A percentile compares a stretch with the other conserved stretches of the same genome.
Conservation (phyloP, 92 coral and sea anemone genomes). For the Metridium senile region DNA sequence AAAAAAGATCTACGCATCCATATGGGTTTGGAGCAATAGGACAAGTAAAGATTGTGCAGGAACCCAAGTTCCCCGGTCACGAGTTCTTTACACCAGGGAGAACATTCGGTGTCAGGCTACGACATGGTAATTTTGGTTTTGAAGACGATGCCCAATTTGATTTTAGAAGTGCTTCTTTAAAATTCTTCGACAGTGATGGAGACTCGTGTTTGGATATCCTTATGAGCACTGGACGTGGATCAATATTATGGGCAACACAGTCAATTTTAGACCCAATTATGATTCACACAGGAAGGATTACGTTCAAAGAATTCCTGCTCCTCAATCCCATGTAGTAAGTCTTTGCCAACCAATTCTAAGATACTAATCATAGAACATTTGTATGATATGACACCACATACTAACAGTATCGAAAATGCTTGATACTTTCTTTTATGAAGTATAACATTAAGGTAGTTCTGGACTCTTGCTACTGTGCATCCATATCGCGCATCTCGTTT, state of each 20-base stretch:
- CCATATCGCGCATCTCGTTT: neutral
- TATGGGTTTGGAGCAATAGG: conserved; percentile 59
- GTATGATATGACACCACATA: too few species aligned
- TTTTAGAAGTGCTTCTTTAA: conserved; percentile 69
- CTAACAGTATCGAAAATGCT: too few species aligned
- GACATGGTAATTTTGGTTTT: conserved; percentile 56
- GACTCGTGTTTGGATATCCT: conserved; percentile 76
- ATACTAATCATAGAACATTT: too few species aligned
- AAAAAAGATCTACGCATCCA: conserved; percentile 68
- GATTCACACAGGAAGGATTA: conserved; percentile 35
- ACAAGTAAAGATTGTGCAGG: conserved; percentile 43
- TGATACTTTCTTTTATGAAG: too few species aligned
- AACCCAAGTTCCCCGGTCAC: conserved; percentile 82
- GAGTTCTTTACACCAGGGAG: conserved; percentile 72
- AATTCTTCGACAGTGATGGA: conserved; percentile 77
- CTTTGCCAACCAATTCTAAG: too few species aligned
- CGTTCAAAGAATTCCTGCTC: conserved; percentile 56
- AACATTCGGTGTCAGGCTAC: conserved; percentile 67
- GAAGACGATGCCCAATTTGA: conserved; percentile 71
- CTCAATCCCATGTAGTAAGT: conserved; percentile 74
- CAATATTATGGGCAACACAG: conserved; percentile 29
- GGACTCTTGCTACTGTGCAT: too few species aligned
- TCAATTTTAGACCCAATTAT: conserved; percentile 43
- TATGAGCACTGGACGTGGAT: conserved; percentile 47
- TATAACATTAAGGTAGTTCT: too few species aligned